A percentile compares a stretch with the other conserved stretches of the same genome.
Evolutionary conservation across 2,888 invertebrate species (phyloP).

Genomic region (Neelides folsomi): DNA sequence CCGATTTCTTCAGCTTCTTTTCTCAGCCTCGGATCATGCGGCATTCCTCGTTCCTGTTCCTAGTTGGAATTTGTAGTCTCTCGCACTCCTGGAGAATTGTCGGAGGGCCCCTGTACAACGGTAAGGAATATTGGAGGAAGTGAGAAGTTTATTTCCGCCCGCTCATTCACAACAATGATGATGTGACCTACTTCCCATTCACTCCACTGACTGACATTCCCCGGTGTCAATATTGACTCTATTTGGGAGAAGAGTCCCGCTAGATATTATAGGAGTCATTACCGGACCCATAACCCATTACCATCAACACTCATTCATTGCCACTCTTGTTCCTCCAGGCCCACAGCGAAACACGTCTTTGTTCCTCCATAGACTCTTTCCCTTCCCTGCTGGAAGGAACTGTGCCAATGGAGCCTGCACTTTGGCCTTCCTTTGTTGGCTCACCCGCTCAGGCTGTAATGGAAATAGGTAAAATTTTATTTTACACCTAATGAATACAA

Average conservation of each 20-base stretch:
- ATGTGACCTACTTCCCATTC: too few species aligned
- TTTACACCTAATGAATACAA: too few species aligned
- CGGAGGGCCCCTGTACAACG: constrained; percentile 25
- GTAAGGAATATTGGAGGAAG: constrained; percentile 9
- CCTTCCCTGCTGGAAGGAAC: constrained; percentile 23
- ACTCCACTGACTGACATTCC: too few species aligned
- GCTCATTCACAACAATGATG: too few species aligned
- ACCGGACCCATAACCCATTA: too few species aligned
- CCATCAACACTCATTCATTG: too few species aligned
- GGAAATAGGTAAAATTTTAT: constrained; percentile 2
- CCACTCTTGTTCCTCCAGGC: too few species aligned
- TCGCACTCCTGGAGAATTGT: constrained; percentile 30
- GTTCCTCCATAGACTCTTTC: constrained; percentile 29
- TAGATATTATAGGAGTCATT: too few species aligned
- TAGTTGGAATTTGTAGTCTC: constrained; percentile 30
- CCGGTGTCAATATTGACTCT: too few species aligned
- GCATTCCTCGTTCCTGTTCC: constrained; percentile 23
- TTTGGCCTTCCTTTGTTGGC: constrained; percentile 29
- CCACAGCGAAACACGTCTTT: constrained; percentile 8
- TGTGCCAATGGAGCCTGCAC: constrained; percentile 29
- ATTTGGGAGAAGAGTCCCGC: too few species aligned
- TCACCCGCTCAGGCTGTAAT: constrained; percentile 26
- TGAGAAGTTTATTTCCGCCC: neutral
- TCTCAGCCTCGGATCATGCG: constrained; percentile 17
- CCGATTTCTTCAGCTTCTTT: too few species aligned